Percentiles rank a stretch among this genome's conserved stretches.
These are phyloP conservation scores for Invenusta paracnida DNA, from an alignment of 2,888 invertebrate genomes.

Conservation along the genomic window DNA sequence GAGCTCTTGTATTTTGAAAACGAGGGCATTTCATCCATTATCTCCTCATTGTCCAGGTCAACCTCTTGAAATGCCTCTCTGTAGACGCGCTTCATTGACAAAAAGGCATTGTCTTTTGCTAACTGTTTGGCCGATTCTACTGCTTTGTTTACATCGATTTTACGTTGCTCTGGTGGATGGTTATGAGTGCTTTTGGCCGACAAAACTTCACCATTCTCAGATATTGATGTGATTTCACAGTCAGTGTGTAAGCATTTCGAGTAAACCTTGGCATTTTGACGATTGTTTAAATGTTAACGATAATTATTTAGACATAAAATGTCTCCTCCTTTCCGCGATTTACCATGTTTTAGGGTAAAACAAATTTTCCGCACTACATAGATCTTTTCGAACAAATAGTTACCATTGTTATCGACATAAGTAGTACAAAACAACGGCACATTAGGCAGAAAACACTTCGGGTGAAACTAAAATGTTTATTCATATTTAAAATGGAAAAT, in stretches of 20 bases:
- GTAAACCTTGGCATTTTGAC: neutral
- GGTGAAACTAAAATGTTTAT: too few species aligned
- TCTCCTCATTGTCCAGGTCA: neutral
- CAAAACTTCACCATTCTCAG: neutral
- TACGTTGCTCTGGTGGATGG: neutral
- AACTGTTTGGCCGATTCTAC: neutral
- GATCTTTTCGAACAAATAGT: too few species aligned
- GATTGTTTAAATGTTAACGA: neutral
- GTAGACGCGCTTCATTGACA: neutral
- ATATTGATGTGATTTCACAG: neutral
- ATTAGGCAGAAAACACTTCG: too few species aligned
- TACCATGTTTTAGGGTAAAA: too few species aligned
- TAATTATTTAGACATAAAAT: neutral
- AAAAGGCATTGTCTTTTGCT: neutral
- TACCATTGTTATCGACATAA: too few species aligned
- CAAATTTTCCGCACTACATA: too few species aligned
- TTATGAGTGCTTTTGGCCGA: neutral
- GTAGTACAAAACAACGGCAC: too few species aligned
- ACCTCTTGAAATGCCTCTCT: neutral
- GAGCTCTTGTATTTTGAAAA: too few species aligned
- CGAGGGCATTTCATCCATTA: too few species aligned
- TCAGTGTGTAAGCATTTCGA: neutral
- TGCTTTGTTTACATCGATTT: neutral
- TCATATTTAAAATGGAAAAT: too few species aligned
- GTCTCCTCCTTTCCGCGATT: neutral